Evolutionary conservation across 2,113 vertebrate species (phyloP).

Genomic region (Clarias batrachus): DNA sequence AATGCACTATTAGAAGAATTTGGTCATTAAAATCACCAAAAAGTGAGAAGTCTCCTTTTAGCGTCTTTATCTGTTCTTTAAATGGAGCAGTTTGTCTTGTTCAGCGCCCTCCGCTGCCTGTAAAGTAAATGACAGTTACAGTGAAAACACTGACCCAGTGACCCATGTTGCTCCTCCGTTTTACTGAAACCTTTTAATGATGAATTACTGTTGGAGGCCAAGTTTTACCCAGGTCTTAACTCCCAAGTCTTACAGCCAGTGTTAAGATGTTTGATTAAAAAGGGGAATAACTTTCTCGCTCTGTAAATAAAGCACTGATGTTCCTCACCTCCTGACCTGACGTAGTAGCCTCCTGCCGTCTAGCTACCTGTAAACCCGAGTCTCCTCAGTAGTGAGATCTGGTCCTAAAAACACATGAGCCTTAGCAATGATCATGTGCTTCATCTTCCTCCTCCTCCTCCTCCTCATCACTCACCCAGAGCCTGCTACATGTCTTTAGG

Average conservation of each 20-base stretch:
- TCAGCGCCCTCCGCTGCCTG: not conserved
- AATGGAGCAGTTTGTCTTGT: not conserved
- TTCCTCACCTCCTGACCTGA: not conserved
- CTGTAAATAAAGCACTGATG: not conserved
- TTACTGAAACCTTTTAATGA: not conserved
- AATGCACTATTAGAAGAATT: not conserved
- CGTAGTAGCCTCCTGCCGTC: not conserved
- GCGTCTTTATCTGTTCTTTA: not conserved
- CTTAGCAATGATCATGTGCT: conserved; percentile 34
- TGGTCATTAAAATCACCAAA: conserved; percentile 20
- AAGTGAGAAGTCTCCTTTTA: not conserved
- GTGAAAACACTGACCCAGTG: not conserved
- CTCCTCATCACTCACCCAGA: not conserved
- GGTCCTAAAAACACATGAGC: conserved; percentile 21
- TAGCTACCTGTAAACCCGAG: conserved; percentile 13
- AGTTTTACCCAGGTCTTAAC: not conserved
- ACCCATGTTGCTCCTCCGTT: not conserved
- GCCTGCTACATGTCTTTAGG: not conserved
- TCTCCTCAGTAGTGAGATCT: conserved; percentile 11
- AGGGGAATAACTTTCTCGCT: not conserved
- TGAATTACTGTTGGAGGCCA: not conserved
- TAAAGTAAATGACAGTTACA: not conserved
- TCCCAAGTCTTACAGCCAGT: not conserved
- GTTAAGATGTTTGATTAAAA: not conserved
- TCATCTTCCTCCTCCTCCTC: conserved; percentile 11